These are phyloP conservation scores for Corythoichthys haematopterus DNA, from an alignment of 2,113 vertebrate genomes.

Conservation along the genomic window DNA sequence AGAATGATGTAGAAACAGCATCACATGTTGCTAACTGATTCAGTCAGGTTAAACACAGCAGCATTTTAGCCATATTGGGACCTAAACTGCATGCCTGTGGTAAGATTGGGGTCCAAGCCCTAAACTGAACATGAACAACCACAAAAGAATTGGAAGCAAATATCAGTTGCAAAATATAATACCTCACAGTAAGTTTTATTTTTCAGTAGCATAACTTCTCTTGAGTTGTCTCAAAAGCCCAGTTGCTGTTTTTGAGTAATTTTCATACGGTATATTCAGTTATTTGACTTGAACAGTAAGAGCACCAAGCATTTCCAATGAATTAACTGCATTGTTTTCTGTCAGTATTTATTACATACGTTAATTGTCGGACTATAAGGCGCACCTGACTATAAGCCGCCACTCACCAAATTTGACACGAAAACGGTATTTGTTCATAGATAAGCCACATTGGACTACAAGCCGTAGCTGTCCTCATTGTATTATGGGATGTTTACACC, in stretches of 20 bases:
- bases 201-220: background rate
- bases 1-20: conserved; percentile 3
- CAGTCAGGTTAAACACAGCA: conserved; percentile 16
- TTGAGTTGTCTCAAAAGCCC: background rate
- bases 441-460: too few relatives aligned
- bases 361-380: too few relatives aligned
- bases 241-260: background rate
- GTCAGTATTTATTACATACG: too few relatives aligned
- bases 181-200: background rate
- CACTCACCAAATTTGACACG: too few relatives aligned
- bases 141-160: conserved; percentile 8
- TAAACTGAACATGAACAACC: conserved; percentile 10
- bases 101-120: conserved; percentile 10
- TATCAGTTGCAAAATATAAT: background rate
- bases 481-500: too few relatives aligned
- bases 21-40: conserved; percentile 15
- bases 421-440: too few relatives aligned
- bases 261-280: too few relatives aligned
- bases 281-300: background rate
- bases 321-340: too few relatives aligned
- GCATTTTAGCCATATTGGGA: conserved; percentile 11
- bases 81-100: conserved; percentile 8
- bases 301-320: too few relatives aligned
- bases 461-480: too few relatives aligned
- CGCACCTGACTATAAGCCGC: too few relatives aligned